Percentiles rank a stretch among this genome's conserved stretches.
phyloP scores from a whole-genome alignment of 2,888 invertebrate species.

The Drosophila ustulata region DNA sequence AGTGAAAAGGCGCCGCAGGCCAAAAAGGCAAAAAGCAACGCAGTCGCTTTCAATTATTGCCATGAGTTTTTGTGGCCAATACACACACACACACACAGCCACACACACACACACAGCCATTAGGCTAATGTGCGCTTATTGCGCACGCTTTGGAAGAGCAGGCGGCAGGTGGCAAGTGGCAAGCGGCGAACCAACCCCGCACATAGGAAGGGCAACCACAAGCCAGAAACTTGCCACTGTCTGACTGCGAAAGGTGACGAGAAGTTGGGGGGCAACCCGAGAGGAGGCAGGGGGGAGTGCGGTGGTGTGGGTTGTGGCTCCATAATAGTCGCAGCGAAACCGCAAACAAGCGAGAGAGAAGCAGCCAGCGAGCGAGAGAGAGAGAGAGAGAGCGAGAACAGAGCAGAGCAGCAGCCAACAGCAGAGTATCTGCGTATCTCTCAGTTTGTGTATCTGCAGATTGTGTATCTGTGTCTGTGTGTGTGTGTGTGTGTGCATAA shows the following conservation, averaged over 20 bases:
- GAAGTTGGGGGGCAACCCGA: neutral
- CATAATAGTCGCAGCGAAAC: conserved; percentile 38
- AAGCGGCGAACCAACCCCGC: conserved; percentile 40
- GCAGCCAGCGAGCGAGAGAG: conserved; percentile 35
- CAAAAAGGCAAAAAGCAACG: conserved; percentile 56
- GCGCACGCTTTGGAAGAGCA: conserved; percentile 76
- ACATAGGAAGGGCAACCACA: conserved; percentile 51
- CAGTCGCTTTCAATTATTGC: conserved; percentile 79
- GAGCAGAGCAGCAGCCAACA: conserved; percentile 48
- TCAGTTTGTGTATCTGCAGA: conserved; percentile 49
- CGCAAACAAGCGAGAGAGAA: conserved; percentile 47
- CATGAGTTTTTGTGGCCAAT: conserved; percentile 76
- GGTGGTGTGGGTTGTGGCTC: conserved; percentile 22
- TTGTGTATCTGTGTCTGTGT: conserved; percentile 34
- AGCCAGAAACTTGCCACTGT: conserved; percentile 69
- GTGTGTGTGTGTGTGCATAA: conserved; percentile 75
- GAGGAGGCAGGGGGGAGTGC: conserved; percentile 3
- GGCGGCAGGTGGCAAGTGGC: conserved; percentile 43
- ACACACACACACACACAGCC: conserved; percentile 45
- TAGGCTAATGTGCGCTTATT: conserved; percentile 81
- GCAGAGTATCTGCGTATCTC: conserved; percentile 57
- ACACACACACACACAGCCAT: conserved; percentile 56
- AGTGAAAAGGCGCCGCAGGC: conserved; percentile 55
- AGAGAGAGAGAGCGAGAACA: conserved; percentile 30
- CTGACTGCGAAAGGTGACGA: conserved; percentile 56